Evolutionary conservation across 2,113 vertebrate genomes (phyloP).

Genomic region (Phyllostomus hastatus): DNA sequence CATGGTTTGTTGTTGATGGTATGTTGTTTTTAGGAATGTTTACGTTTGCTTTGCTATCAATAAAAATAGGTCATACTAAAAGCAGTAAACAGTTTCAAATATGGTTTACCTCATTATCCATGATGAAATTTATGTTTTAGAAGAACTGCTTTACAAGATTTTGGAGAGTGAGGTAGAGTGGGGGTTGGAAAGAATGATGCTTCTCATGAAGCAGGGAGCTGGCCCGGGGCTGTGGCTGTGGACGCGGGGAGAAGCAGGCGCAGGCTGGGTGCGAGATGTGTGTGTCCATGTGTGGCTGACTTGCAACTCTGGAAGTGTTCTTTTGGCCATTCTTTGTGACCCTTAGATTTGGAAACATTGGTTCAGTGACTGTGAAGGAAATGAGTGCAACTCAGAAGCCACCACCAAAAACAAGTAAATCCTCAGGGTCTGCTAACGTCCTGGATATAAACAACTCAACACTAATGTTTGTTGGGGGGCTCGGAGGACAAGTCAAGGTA

Average conservation of each 20-base stretch:
- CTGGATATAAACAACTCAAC: conserved; percentile 89
- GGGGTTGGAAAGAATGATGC: fast-evolving
- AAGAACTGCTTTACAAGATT: neutral
- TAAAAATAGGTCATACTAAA: neutral
- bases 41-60: neutral
- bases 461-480: conserved; percentile 89
- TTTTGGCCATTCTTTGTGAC: conserved; percentile 33
- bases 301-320: neutral
- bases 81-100: neutral
- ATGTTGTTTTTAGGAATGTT: neutral
- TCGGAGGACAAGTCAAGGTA: conserved; percentile 89
- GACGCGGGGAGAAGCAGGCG: fast-evolving
- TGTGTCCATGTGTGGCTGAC: fast-evolving
- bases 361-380: conserved; percentile 89
- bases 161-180: fast-evolving
- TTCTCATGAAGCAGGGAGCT: neutral
- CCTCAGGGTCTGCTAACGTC: conserved; percentile 84
- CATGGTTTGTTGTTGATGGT: neutral
- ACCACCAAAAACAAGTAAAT: conserved; percentile 78
- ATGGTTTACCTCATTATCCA: neutral
- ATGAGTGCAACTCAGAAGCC: conserved; percentile 79
- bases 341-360: conserved; percentile 88
- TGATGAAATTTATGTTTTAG: neutral
- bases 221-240: too few species aligned
- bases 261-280: fast-evolving